Evolutionary conservation across 2,113 vertebrate species (phyloP), one percentile per base, ranked within the genome.

Genomic region (Ammodytes marinus): DNA sequence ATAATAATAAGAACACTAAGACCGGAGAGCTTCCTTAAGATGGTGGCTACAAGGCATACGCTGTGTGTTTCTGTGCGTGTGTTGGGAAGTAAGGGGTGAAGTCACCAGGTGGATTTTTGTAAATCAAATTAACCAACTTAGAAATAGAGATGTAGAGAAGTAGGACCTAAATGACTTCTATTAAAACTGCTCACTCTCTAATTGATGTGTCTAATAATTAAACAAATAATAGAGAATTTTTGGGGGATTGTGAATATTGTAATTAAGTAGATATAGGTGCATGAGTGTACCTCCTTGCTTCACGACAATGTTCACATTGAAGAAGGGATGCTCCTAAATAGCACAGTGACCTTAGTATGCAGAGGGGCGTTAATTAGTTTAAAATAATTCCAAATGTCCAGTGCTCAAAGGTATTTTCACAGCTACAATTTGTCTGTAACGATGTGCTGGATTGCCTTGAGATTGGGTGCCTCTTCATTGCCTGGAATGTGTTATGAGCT

Each of bases 1-100:
- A 76, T 78, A 90, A 91, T 90, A 90, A 90, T 93, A 79, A 89
- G 82, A 87, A 91, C 86, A 91, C 88, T 61, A 86, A 65, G 74
- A 74, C 72, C 68, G 85, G 69, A 84, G 84, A 89, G 70, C 54
- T 63, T 75, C 52, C 80, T 76, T 88, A 46, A 84, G 78, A 78
- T 78, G 59, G 63, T 60, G 64, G 75, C 72, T 83, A 63, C 65
- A 83, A 74, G 66, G 75, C 69, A 27, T 65, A 60, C 37, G 50
- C 8, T 35, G 37, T 39, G 47, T 63, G 46, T 65, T 14, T 27
- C 3, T 69, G 5, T 42, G 35, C 50, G 59, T 19, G 13, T 52
- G 64, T 40, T 8, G 39, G 47, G 12, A 37, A 57, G 8, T 60
- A 1, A 11, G 37, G 27, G 15, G 12, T 67, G 4, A 5, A 12